Evolutionary conservation across 2,113 vertebrate species (phyloP).

Genomic region (Thryonomys swinderianus): DNA sequence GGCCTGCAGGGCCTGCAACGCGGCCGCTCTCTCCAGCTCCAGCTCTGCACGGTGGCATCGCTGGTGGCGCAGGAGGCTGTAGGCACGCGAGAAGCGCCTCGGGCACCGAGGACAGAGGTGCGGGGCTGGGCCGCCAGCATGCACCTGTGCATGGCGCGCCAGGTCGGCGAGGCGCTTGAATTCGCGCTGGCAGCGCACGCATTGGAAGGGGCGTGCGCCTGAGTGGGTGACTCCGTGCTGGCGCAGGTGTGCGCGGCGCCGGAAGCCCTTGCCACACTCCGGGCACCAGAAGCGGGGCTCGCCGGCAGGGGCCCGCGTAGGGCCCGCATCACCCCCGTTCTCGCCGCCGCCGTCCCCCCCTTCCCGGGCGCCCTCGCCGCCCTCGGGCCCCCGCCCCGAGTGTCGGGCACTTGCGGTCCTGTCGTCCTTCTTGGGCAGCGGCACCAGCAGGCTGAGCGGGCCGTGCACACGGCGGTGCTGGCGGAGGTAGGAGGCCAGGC

Average conservation of each 20-base stretch:
- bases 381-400: constrained; percentile 87
- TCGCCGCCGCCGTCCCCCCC: constrained; percentile 49
- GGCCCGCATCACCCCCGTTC: constrained; percentile 58
- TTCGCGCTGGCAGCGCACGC: constrained; percentile 80
- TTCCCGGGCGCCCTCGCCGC: constrained; percentile 79
- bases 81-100: constrained; percentile 81
- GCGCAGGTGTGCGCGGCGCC: constrained; percentile 78
- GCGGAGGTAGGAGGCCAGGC: constrained; percentile 83
- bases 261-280: constrained; percentile 81
- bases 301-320: constrained; percentile 59
- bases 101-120: constrained; percentile 80
- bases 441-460: constrained; percentile 75
- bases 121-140: constrained; percentile 72
- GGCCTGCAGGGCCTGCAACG: constrained; percentile 50
- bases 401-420: constrained; percentile 22
- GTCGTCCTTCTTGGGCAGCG: constrained; percentile 67
- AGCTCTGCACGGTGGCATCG: constrained; percentile 75
- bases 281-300: constrained; percentile 81
- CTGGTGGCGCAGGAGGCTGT: constrained; percentile 81
- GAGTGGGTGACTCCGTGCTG: constrained; percentile 82
- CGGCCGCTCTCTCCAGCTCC: constrained; percentile 56
- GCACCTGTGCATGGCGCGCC: constrained; percentile 81
- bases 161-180: constrained; percentile 81
- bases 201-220: constrained; percentile 80
- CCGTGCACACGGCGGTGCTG: constrained; percentile 81